Base-by-base conservation (phyloP, 2,113 vertebrate genomes). In the Uria aalge region DNA sequence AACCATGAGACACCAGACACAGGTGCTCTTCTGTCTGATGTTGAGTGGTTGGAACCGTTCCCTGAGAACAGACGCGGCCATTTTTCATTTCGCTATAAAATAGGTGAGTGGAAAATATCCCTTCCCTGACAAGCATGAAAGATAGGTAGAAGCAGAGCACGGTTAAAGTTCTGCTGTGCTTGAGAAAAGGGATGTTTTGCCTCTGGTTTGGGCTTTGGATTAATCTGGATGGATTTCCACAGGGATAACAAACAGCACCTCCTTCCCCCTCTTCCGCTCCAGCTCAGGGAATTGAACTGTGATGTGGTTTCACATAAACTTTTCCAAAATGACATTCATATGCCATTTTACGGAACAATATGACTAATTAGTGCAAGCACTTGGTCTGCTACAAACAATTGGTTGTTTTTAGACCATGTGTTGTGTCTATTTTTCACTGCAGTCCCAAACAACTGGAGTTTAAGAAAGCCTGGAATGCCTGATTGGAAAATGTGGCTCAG, bases 401-500 rank as follows among this genome's bases (percentile, higher is more conserved):
- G 32, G n/a, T 69, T 90, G 91, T 38, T 86, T 91, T 91, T 69
- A 91, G 76, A 47, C 68, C 68, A 38, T 93, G 47, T 96, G 91
- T 92, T 87, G 64, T 27, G 80, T 60, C 93, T 95, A 0, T 40
- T 43, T 77, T 84, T 85, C 38, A 55, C 60, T 59, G 56, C 32
- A 15, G 26, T 24, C 86, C 94, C 55, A 92, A 94, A 89, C 91
- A 96, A 92, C 56, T 56, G 45, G 16, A 6, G 29, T 75, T 95
- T 27, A 50, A 82, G 78, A 68, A 82, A 85, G 79, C 72, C 76
- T 85, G 94, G 77, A 96, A 29, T 62, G 78, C 62, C 40, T 12
- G 62, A 18, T 17, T 92, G 95, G 96, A 97, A 97, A 96, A 93
- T 88, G 47, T 80, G 67, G 72, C 92, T 96, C 94, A 94, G 71